Conservation (phyloP, 2,888 invertebrate genomes). For the Periphyllus acericola region DNA sequence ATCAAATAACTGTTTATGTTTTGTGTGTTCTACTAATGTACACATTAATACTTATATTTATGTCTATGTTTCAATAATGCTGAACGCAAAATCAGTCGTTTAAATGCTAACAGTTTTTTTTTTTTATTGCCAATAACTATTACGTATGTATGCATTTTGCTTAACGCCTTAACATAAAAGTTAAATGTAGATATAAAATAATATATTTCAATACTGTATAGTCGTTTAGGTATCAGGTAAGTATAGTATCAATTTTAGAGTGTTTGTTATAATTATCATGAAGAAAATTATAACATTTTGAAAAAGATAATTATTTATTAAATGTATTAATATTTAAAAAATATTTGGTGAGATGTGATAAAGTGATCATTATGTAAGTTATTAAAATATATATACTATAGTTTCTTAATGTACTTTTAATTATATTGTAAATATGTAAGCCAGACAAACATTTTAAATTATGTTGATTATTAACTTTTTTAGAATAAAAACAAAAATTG, state of each 20-base stretch:
- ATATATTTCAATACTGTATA: no score
- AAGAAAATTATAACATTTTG: background rate
- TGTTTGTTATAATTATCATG: background rate
- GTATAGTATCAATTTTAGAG: background rate
- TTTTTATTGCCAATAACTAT: background rate
- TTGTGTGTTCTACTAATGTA: background rate
- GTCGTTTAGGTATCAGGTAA: no score
- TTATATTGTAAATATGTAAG: background rate
- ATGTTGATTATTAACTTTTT: conserved; percentile 22
- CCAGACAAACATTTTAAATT: background rate
- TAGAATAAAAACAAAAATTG: conserved; percentile 15
- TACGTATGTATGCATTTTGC: background rate
- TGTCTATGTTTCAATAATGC: background rate
- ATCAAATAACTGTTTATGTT: background rate
- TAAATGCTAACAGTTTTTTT: background rate
- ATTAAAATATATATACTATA: background rate
- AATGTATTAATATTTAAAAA: background rate
- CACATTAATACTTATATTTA: conserved; percentile 5
- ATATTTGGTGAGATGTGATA: background rate
- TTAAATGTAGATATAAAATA: no score
- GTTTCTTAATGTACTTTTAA: background rate
- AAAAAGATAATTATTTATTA: background rate
- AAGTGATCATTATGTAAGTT: background rate
- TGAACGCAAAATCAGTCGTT: background rate
- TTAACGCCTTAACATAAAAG: no score